Evolutionary conservation across 2,797 vertebrate species (phyloP).

Genomic region (Brotula barbata): DNA sequence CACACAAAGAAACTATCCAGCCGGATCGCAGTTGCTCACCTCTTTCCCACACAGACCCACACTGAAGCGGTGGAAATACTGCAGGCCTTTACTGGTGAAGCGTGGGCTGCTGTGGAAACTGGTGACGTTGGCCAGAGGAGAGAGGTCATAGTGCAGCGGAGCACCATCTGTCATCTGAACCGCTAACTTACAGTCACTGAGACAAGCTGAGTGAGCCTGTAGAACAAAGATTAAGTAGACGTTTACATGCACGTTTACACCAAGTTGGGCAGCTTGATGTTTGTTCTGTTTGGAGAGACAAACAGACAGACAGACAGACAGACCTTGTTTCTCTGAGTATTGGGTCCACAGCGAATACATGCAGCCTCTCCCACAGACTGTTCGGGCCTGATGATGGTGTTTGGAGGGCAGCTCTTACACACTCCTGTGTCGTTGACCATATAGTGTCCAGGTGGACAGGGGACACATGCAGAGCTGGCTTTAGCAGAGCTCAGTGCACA

Average conservation of each 20-base stretch:
- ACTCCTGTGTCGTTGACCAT: constrained; percentile 78
- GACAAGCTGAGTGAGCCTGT: constrained; percentile 85
- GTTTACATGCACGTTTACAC: neutral
- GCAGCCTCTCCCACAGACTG: constrained; percentile 79
- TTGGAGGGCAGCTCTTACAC: constrained; percentile 82
- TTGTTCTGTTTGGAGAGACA: too few species aligned
- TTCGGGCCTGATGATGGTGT: constrained; percentile 82
- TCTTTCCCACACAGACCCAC: constrained; percentile 88
- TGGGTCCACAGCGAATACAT: constrained; percentile 88
- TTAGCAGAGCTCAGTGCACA: constrained; percentile 78
- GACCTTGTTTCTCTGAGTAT: constrained; percentile 88
- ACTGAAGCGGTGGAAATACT: constrained; percentile 87
- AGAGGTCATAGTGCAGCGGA: constrained; percentile 84
- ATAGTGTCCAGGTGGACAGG: constrained; percentile 86
- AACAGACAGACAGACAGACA: too few species aligned
- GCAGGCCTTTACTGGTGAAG: constrained; percentile 91
- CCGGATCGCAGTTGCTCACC: constrained; percentile 70
- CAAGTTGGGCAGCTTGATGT: too few species aligned
- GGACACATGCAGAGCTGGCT: constrained; percentile 82
- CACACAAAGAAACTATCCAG: neutral
- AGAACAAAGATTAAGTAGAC: constrained; percentile 12
- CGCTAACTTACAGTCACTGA: constrained; percentile 84
- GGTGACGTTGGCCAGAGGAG: constrained; percentile 72
- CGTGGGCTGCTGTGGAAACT: constrained; percentile 81
- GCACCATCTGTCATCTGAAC: constrained; percentile 48